phyloP scores from a whole-genome alignment of 2,797 vertebrate genomes.

The Anguilla pacifica region DNA sequence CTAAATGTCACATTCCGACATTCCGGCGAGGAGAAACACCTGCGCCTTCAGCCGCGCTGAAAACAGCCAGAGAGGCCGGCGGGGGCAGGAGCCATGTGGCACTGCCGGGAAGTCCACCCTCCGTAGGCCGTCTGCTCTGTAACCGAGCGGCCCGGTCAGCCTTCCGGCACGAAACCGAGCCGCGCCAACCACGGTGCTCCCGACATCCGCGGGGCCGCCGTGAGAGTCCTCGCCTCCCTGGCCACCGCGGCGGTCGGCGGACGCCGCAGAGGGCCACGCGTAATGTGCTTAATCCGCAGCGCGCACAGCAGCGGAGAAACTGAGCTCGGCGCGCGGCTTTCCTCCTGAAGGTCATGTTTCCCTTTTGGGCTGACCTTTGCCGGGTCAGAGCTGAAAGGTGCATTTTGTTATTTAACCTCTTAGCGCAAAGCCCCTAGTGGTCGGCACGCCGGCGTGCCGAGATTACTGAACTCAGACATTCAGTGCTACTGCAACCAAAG shows the following conservation, averaged over 20 bases:
- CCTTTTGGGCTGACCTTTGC: neutral
- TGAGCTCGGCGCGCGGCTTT: neutral
- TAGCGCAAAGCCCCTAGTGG: too few species aligned
- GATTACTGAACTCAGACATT: too few species aligned
- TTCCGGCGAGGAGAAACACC: slow-evolving; percentile 24
- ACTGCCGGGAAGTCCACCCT: neutral
- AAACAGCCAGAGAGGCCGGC: neutral
- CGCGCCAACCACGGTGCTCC: neutral
- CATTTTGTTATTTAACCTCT: neutral
- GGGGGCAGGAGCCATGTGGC: neutral
- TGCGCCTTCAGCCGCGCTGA: neutral
- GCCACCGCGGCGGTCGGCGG: neutral
- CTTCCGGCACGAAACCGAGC: neutral
- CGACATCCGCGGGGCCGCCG: neutral
- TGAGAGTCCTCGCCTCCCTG: neutral
- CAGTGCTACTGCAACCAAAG: too few species aligned
- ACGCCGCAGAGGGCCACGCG: neutral
- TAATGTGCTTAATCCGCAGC: neutral
- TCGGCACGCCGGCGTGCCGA: too few species aligned
- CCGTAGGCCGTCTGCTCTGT: neutral
- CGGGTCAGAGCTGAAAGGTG: neutral
- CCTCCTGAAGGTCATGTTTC: neutral
- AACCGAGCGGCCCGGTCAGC: neutral
- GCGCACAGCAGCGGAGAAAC: neutral
- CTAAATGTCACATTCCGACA: slow-evolving; percentile 60